Conservation (phyloP, 2,888 invertebrate genomes). For the Balanococcus diminutus region DNA sequence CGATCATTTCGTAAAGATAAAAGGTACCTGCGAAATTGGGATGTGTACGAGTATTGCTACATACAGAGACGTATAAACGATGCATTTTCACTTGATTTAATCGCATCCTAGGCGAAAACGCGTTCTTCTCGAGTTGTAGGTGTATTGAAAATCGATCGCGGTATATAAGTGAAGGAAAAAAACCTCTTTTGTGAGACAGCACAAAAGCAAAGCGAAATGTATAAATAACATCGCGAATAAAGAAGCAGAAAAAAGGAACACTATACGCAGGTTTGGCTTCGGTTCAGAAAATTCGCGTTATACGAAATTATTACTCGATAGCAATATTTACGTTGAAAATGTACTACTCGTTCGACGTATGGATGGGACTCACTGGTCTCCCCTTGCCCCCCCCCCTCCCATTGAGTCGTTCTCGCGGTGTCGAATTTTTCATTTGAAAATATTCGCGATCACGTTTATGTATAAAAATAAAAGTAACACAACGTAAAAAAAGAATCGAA, state of each 20-base stretch:
- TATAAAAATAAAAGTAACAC: too few relatives aligned
- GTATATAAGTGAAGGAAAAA: neutral
- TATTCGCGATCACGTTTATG: neutral
- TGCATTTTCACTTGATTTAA: neutral
- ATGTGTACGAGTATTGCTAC: neutral
- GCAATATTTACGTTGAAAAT: slow-evolving; percentile 6
- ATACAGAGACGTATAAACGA: neutral
- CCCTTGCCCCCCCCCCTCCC: neutral
- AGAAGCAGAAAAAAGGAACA: neutral
- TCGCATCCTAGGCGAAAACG: neutral
- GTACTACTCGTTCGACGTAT: neutral
- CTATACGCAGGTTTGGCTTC: neutral
- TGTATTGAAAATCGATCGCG: neutral
- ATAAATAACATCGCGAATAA: neutral
- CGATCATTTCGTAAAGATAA: neutral
- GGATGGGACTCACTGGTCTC: neutral
- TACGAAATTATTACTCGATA: slow-evolving; percentile 4
- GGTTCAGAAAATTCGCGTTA: slow-evolving; percentile 16
- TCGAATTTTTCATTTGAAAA: neutral
- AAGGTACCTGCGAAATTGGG: too few relatives aligned
- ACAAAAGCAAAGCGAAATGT: neutral
- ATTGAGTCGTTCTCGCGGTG: neutral
- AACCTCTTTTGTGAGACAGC: neutral
- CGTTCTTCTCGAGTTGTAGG: neutral
- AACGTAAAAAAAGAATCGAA: neutral